Evolutionary conservation across 1,140 invertebrate genomes (phyloP).

Genomic region (Orchestia grillus): DNA sequence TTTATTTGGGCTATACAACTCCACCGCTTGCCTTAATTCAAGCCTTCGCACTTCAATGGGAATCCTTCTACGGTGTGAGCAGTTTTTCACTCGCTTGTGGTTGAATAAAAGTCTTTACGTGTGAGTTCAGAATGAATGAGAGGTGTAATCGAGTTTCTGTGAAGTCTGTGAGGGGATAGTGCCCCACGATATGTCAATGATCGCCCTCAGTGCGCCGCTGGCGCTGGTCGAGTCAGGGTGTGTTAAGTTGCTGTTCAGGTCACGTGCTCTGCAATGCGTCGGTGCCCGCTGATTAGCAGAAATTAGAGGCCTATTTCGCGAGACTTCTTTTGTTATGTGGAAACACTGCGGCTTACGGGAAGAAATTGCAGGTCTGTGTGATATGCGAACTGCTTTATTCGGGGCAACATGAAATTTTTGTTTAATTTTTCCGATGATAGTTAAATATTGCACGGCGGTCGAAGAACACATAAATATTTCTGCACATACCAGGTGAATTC

Average conservation of each 20-base stretch:
- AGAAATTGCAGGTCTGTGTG: not conserved
- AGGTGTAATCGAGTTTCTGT: not conserved
- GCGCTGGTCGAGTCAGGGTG: not conserved
- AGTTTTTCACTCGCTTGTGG: not conserved
- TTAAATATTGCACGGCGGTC: not conserved
- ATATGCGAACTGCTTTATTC: not conserved
- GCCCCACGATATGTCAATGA: not conserved
- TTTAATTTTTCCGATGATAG: not conserved
- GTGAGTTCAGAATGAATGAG: not conserved
- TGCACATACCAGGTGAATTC: not conserved
- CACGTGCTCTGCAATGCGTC: constrained; percentile 33
- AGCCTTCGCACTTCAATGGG: not conserved
- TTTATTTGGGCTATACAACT: not conserved
- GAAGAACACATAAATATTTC: not conserved
- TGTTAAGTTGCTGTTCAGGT: not conserved
- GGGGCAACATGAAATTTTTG: not conserved
- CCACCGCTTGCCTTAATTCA: not conserved
- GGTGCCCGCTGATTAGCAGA: not conserved
- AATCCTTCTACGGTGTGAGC: not conserved
- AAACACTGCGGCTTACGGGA: not conserved
- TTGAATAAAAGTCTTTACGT: not conserved
- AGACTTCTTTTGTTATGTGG: not conserved
- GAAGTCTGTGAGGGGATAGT: not conserved
- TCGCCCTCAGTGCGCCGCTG: constrained; percentile 15
- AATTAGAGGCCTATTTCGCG: not conserved